Evolutionary conservation across 2,888 invertebrate genomes (phyloP).

Genomic region (Coleophora deauratella): DNA sequence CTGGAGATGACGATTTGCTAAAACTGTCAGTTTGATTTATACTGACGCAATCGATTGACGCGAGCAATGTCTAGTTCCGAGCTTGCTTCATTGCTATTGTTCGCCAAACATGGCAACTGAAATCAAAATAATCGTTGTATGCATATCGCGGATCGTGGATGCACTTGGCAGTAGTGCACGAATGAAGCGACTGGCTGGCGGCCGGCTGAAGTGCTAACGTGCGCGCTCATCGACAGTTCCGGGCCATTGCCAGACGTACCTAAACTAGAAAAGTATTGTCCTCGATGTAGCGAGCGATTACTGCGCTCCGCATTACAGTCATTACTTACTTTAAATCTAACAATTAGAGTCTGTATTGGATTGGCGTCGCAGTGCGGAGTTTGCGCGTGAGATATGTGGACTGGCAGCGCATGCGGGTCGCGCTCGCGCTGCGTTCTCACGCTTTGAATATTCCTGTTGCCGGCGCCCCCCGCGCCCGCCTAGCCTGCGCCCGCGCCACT

Average conservation of each 20-base stretch:
- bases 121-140: too few species aligned
- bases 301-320: slow-evolving; percentile 30
- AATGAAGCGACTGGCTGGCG: background rate
- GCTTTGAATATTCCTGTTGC: slow-evolving; percentile 73
- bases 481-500: slow-evolving; percentile 28
- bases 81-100: too few species aligned
- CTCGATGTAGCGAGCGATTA: slow-evolving; percentile 71
- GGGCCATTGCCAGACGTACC: slow-evolving; percentile 72
- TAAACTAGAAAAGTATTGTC: slow-evolving; percentile 74
- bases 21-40: background rate
- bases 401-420: slow-evolving; percentile 70
- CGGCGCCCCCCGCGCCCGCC: slow-evolving; percentile 37
- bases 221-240: slow-evolving; percentile 63
- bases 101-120: background rate
- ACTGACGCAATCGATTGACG: background rate
- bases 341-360: slow-evolving; percentile 39
- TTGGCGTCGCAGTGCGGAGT: slow-evolving; percentile 37
- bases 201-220: slow-evolving; percentile 33
- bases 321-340: slow-evolving; percentile 38
- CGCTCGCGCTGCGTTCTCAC: slow-evolving; percentile 72
- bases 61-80: too few species aligned
- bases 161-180: too few species aligned
- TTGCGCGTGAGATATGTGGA: slow-evolving; percentile 73
- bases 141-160: background rate
- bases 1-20: background rate